These are phyloP conservation scores for Fissipunctia ypsillon DNA, from an alignment of 2,888 invertebrate genomes.

Conservation along the genomic window DNA sequence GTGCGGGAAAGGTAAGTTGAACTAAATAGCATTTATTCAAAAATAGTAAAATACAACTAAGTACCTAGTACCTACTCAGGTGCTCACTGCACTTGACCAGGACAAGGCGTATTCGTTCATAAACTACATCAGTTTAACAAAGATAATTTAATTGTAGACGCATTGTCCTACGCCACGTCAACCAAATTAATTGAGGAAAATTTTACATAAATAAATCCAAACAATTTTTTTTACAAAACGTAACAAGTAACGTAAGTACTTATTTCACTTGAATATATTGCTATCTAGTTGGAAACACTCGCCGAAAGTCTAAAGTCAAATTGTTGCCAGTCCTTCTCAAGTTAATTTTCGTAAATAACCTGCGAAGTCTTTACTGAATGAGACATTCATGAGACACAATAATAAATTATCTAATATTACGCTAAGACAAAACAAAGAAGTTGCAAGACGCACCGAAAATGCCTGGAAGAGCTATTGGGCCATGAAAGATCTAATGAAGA, in stretches of 20 bases:
- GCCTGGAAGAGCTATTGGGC: too few relatives aligned
- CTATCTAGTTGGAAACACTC: background rate
- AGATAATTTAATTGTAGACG: background rate
- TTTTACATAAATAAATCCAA: background rate
- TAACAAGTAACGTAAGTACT: background rate
- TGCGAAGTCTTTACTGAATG: too few relatives aligned
- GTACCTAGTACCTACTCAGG: background rate
- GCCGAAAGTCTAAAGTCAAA: background rate
- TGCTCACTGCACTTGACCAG: background rate
- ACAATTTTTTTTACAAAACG: background rate
- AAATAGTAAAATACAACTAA: background rate
- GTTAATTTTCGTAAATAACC: too few relatives aligned
- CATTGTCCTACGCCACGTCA: background rate
- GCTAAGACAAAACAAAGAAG: too few relatives aligned
- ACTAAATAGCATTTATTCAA: background rate
- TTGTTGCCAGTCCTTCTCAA: too few relatives aligned
- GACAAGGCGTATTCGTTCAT: background rate
- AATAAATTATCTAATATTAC: too few relatives aligned
- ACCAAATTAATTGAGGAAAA: background rate
- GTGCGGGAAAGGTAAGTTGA: constrained; percentile 93
- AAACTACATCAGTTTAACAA: background rate
- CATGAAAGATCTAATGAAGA: too few relatives aligned
- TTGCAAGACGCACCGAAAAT: too few relatives aligned
- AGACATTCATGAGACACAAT: too few relatives aligned
- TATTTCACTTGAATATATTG: background rate